Conservation (phyloP, 35 echinoderm and acorn worm species). For the Ptychodera flava region DNA sequence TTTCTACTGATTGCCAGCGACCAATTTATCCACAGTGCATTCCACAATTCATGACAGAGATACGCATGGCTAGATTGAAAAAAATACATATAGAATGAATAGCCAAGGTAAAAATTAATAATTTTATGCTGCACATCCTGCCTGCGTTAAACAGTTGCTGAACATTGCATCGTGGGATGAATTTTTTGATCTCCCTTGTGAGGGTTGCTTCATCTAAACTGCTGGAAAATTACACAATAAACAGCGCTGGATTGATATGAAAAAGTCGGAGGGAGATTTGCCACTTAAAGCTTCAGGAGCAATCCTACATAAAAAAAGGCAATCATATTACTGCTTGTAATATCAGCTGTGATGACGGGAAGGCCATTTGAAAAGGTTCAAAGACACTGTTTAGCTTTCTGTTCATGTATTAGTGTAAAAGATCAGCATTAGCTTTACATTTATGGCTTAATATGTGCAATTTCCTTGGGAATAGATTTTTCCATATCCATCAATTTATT, state of each 20-base stretch:
- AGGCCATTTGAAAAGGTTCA: neutral
- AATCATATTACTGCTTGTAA: neutral
- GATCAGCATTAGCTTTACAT: neutral
- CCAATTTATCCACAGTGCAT: too few species aligned
- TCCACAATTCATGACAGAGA: too few species aligned
- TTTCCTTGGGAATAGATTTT: neutral
- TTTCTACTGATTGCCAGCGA: too few species aligned
- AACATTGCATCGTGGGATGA: neutral
- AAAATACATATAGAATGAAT: too few species aligned
- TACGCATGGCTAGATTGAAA: too few species aligned
- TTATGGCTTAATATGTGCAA: slow-evolving; percentile 1
- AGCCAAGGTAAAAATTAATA: too few species aligned
- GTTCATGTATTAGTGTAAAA: neutral
- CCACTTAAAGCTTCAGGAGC: neutral
- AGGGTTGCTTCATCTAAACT: neutral
- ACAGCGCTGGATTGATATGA: neutral
- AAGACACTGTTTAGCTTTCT: neutral
- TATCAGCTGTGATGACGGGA: neutral
- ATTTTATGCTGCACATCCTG: too few species aligned
- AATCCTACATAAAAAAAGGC: too few species aligned
- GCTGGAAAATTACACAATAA: neutral
- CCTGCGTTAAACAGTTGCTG: too few species aligned
- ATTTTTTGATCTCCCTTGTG: neutral
- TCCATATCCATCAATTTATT: neutral
- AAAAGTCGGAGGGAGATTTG: neutral